Evolutionary conservation across 2,113 vertebrate species (phyloP).

Genomic region (Caranx melampygus): DNA sequence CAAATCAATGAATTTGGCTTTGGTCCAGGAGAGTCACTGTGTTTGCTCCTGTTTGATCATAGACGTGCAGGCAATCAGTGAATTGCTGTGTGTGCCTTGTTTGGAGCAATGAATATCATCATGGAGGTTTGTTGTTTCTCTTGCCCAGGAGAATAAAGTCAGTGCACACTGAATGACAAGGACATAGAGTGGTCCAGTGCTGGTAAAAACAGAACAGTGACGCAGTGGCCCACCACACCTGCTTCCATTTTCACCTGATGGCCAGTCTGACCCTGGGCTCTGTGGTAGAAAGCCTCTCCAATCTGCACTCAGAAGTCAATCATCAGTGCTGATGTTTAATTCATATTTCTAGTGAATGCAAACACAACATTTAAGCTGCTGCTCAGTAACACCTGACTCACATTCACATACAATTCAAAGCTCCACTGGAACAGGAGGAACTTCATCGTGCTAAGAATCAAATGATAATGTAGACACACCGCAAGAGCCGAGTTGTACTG

Average conservation of each 20-base stretch:
- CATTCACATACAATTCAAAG: conserved; percentile 4
- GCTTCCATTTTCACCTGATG: too few relatives aligned
- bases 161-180: too few relatives aligned
- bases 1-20: conserved; percentile 32
- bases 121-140: conserved; percentile 2
- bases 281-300: not conserved
- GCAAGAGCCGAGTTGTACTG: not conserved
- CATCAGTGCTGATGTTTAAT: conserved; percentile 6
- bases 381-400: not conserved
- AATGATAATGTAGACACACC: not conserved
- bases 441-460: conserved; percentile 14
- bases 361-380: too few relatives aligned
- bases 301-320: not conserved
- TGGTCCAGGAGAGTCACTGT: conserved; percentile 42
- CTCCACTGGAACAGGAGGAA: not conserved
- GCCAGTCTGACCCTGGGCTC: not conserved
- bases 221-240: too few relatives aligned
- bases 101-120: not conserved
- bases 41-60: conserved; percentile 52
- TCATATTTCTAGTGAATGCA: not conserved
- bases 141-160: too few relatives aligned
- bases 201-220: too few relatives aligned
- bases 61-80: conserved; percentile 11
- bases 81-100: not conserved
- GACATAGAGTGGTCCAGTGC: too few relatives aligned